Evolutionary conservation across 2,797 vertebrate species (phyloP).

Genomic region (Chiloscyllium punctatum): DNA sequence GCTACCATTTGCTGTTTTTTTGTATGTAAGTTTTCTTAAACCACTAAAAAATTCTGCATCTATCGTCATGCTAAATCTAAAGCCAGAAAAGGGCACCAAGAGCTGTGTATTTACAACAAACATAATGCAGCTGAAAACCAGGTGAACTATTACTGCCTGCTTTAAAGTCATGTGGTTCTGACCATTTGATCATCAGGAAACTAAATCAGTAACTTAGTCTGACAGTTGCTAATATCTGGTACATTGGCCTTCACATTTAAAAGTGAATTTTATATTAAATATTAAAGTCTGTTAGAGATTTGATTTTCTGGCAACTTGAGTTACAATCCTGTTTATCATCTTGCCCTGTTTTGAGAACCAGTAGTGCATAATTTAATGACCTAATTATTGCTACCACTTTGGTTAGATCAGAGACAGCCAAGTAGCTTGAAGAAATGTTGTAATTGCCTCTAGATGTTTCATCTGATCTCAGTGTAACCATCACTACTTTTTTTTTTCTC

Average conservation of each 20-base stretch:
- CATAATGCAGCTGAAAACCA: not conserved
- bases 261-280: not conserved
- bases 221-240: not conserved
- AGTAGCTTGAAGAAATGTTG: not conserved
- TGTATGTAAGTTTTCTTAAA: slow-evolving; percentile 69
- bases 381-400: not conserved
- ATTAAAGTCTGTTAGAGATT: too few species aligned
- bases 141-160: not conserved
- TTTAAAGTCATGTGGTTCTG: not conserved
- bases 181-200: not conserved
- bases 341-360: not conserved
- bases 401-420: not conserved
- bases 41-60: not conserved
- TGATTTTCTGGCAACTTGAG: too few species aligned
- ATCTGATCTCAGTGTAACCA: too few species aligned
- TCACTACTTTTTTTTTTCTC: too few species aligned
- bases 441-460: too few species aligned
- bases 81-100: not conserved
- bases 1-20: slow-evolving; percentile 70
- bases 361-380: not conserved
- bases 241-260: not conserved
- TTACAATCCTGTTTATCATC: not conserved
- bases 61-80: not conserved
- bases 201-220: not conserved
- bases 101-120: not conserved